A percentile compares a stretch with the other conserved stretches of the same genome.
Evolutionary conservation across 2,113 vertebrate species (phyloP).

Genomic region (Phodopus roborovskii): DNA sequence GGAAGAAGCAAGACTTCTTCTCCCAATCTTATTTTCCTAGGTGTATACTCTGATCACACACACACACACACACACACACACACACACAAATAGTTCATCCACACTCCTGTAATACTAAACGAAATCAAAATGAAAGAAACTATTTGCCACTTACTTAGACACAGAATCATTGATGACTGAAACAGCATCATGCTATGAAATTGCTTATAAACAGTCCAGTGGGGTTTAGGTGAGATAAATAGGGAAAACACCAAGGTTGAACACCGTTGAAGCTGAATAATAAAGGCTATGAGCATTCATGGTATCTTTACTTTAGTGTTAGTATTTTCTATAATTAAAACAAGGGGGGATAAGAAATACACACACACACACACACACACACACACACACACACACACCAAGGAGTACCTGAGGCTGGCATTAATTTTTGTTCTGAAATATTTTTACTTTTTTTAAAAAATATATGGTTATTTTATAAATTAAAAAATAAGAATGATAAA

Average conservation of each 20-base stretch:
- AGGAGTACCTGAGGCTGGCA: neutral
- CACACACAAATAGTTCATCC: neutral
- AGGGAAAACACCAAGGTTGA: neutral
- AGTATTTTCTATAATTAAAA: neutral
- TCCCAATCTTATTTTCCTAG: neutral
- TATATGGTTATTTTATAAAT: neutral
- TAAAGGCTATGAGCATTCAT: accelerated
- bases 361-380: no score
- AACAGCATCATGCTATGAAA: neutral
- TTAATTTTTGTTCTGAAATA: neutral
- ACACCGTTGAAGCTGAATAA: neutral
- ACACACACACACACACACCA: neutral
- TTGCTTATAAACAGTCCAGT: neutral
- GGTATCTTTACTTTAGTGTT: neutral
- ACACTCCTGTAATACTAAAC: neutral
- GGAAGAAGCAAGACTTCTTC: neutral
- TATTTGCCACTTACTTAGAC: neutral
- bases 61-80: no score
- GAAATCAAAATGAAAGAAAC: neutral
- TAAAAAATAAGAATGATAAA: neutral
- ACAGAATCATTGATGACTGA: neutral
- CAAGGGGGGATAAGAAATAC: no score
- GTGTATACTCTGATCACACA: neutral
- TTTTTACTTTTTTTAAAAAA: neutral
- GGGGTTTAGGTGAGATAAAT: neutral